These are phyloP conservation scores for Psettodes erumei DNA, from an alignment of 2,113 vertebrate species.

Conservation along the genomic window DNA sequence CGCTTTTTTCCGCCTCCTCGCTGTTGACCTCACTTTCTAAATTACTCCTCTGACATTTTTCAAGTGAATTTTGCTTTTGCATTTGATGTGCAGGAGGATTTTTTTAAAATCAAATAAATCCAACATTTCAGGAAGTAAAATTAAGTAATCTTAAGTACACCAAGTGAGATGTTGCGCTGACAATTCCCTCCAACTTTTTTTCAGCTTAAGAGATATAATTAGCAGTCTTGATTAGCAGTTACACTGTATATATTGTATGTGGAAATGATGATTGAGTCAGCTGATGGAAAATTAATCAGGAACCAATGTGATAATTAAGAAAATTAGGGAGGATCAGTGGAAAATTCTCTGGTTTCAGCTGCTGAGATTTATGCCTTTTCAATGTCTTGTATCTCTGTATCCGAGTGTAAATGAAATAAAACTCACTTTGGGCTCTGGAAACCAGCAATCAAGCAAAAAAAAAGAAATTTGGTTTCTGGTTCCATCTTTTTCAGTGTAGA, in stretches of 20 bases:
- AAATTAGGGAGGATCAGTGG: not conserved
- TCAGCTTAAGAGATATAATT: slow-evolving; percentile 1
- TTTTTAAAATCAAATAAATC: not conserved
- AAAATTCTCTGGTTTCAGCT: not conserved
- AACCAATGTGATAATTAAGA: not conserved
- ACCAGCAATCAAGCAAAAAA: not conserved
- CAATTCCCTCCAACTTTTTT: not conserved
- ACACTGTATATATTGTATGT: not conserved
- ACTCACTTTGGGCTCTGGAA: not conserved
- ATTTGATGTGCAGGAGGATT: not conserved
- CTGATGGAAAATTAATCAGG: not conserved
- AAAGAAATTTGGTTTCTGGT: not conserved
- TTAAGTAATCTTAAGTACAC: slow-evolving; percentile 14
- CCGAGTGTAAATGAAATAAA: not conserved
- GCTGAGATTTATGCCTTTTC: no score
- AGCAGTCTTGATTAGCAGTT: not conserved
- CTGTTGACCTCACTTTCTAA: not conserved
- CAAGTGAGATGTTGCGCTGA: slow-evolving; percentile 19
- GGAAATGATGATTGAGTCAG: not conserved
- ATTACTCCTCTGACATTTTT: not conserved
- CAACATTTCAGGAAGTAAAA: slow-evolving; percentile 5
- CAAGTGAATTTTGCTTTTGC: not conserved
- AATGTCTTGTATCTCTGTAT: not conserved
- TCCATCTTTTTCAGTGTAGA: not conserved
- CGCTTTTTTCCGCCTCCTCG: not conserved